phyloP scores from a whole-genome alignment of 2,888 invertebrate species.

The Mimas tiliae region DNA sequence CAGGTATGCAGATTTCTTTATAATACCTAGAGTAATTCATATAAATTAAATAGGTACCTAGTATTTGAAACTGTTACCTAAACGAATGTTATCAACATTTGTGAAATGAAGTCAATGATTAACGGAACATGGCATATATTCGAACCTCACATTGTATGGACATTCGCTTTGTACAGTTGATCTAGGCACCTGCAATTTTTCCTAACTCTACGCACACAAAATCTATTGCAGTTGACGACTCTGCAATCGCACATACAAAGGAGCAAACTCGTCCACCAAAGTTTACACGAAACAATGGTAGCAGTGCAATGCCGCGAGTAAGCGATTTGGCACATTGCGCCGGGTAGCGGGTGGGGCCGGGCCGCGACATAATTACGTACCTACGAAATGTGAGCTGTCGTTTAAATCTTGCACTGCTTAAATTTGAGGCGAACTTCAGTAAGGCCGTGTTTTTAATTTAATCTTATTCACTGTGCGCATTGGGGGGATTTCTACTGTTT shows the following conservation, averaged over 20 bases:
- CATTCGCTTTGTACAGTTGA: no score
- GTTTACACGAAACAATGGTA: slow-evolving; percentile 55
- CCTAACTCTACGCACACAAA: background rate
- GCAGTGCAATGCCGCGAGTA: slow-evolving; percentile 69
- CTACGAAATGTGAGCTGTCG: slow-evolving; percentile 77
- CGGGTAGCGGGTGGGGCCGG: slow-evolving; percentile 63
- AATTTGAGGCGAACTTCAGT: slow-evolving; percentile 75
- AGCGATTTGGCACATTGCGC: slow-evolving; percentile 83
- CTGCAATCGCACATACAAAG: slow-evolving; percentile 5
- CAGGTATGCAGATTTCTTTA: no score
- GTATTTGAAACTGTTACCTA: no score
- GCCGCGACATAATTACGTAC: slow-evolving; percentile 78
- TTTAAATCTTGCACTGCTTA: slow-evolving; percentile 81
- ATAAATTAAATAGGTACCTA: no score
- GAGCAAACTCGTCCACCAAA: slow-evolving; percentile 31
- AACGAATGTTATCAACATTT: no score
- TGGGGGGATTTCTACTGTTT: slow-evolving; percentile 35
- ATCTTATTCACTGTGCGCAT: slow-evolving; percentile 59
- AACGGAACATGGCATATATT: no score
- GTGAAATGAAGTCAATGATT: no score
- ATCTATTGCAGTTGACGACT: slow-evolving; percentile 1
- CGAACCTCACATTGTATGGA: no score
- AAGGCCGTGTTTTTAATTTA: slow-evolving; percentile 71
- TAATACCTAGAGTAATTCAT: no score
- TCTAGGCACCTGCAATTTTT: background rate